These are phyloP conservation scores for Rhabdophis nuchalis DNA, from an alignment of 2,797 vertebrate genomes.

Conservation along the genomic window DNA sequence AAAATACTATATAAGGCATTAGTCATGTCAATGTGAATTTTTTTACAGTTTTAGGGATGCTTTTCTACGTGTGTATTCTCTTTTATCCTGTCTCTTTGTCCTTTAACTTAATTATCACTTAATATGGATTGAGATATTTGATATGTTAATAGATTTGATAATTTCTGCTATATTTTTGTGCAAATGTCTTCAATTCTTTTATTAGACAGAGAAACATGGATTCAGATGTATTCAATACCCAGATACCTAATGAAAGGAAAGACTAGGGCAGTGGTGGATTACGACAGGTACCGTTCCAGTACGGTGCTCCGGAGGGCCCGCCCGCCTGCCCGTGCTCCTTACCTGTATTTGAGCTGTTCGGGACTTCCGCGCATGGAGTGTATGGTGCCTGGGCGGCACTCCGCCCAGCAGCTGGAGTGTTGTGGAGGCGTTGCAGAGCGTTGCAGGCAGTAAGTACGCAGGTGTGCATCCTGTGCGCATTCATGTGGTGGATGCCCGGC, in stretches of 20 bases:
- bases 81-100: background rate
- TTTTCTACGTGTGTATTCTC: background rate
- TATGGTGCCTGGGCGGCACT: too few relatives aligned
- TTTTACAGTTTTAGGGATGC: background rate
- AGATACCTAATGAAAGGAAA: background rate
- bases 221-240: background rate
- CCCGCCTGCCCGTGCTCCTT: too few relatives aligned
- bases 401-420: too few relatives aligned
- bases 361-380: too few relatives aligned
- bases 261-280: background rate
- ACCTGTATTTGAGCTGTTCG: too few relatives aligned
- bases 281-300: too few relatives aligned
- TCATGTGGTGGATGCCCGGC: too few relatives aligned
- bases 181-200: background rate
- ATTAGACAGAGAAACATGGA: background rate
- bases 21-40: background rate
- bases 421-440: too few relatives aligned
- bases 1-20: background rate
- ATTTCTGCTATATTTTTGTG: background rate
- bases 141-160: background rate
- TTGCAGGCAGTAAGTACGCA: too few relatives aligned
- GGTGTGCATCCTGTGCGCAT: too few relatives aligned
- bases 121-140: background rate
- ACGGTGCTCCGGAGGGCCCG: too few relatives aligned
- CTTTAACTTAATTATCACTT: background rate